Percentiles rank a stretch among this genome's conserved stretches.
Conservation (phyloP, 1,140 invertebrate genomes). For the Homarus americanus region DNA sequence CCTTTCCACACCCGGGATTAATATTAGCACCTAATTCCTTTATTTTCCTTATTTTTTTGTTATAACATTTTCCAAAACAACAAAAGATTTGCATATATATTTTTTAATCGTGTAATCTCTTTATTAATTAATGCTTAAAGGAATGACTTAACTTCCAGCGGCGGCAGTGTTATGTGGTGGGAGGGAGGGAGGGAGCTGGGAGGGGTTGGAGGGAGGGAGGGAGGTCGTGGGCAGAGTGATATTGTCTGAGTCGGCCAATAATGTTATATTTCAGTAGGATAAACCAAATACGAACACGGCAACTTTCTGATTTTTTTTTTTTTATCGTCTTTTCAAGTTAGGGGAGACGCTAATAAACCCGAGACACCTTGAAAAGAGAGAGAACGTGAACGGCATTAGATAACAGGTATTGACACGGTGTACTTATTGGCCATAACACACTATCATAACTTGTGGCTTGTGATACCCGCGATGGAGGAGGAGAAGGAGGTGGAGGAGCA, state of each 20-base stretch:
- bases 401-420: neutral
- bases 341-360: neutral
- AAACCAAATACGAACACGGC: neutral
- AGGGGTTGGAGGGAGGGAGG: too few species aligned
- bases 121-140: too few species aligned
- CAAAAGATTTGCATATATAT: too few species aligned
- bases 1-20: conserved; percentile 24
- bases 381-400: neutral
- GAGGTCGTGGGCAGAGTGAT: too few species aligned
- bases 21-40: neutral
- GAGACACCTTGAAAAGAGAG: conserved; percentile 17
- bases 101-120: too few species aligned
- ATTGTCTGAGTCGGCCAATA: neutral
- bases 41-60: neutral
- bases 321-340: neutral
- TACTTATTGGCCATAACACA: neutral
- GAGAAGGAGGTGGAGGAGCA: neutral
- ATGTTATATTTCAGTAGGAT: neutral
- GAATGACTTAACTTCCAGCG: too few species aligned
- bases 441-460: neutral
- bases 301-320: neutral
- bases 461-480: too few species aligned
- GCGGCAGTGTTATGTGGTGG: too few species aligned
- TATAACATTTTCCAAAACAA: neutral
- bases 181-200: too few species aligned